Evolutionary conservation across 2,113 vertebrate genomes (phyloP), one percentile per base, ranked within the genome.

Genomic region (Pedetes capensis): DNA sequence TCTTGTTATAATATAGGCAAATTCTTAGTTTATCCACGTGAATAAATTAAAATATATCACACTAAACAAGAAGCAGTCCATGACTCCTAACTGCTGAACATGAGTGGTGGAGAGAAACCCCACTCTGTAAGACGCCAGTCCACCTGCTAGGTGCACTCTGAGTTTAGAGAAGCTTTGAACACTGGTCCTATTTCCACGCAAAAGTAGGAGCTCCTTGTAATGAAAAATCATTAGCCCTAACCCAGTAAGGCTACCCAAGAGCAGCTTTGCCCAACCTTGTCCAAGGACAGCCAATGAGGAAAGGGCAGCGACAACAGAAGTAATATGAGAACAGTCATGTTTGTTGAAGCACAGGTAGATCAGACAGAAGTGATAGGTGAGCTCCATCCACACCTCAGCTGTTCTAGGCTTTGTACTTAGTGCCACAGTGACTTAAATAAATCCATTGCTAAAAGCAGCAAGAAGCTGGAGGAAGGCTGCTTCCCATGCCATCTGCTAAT

Each of bases 1-100:
- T 13, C 20, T 76, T 79, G 39, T 61, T 47, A 11, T 34, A 37
- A 53, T 12, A 55, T 14, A 47, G 6, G 47, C 61, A 76, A 47
- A 79, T 71, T 59, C 27, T 69, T 90, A n/a, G 23, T 27, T 87
- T 80, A 66, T 47, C 63, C 64, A 37, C 79, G 80, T 64, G 63
- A 44, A 78, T n/a, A 39, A 75, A 64, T 80, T 10, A 74, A 87
- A 86, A 64, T 7, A 57, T 2, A 25, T 78, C 59, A 74, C 17
- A 44, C 3, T 42, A 76, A 82, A 89, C 5, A 9, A 95, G 8
- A 13, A 11, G 2, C 5, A 63, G 22, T 1, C 22, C 17, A 57
- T 5, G 9, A 18, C 27, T 69, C 55, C 37, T 37, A 71, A n/a
- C 76, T 72, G 42, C 23, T 55, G 27, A 39, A 25, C 39, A 5